phyloP scores from a whole-genome alignment of 2,888 invertebrate species.

The Pachycephus smyrnensis region DNA sequence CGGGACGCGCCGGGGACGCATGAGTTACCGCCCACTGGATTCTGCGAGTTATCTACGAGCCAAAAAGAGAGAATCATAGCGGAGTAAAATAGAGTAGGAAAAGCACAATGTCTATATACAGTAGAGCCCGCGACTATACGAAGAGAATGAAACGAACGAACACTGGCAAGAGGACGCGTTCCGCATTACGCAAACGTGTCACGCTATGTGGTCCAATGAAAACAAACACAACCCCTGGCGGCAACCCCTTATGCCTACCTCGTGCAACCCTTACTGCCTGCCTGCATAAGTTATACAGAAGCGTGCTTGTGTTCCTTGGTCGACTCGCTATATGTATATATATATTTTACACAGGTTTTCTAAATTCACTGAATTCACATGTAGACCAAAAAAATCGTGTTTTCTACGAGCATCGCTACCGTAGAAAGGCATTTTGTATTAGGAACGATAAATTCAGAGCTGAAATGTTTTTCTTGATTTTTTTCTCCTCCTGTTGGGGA shows the following conservation, averaged over 20 bases:
- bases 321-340: not conserved
- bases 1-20: slow-evolving; percentile 40
- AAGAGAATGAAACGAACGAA: slow-evolving; percentile 43
- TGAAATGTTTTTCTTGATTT: not conserved
- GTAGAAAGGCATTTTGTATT: not conserved
- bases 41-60: slow-evolving; percentile 30
- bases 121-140: not conserved
- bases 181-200: slow-evolving; percentile 66
- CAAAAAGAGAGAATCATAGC: not conserved
- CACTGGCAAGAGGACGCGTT: slow-evolving; percentile 42
- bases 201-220: slow-evolving; percentile 66
- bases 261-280: slow-evolving; percentile 43
- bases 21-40: slow-evolving; percentile 60
- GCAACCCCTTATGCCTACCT: slow-evolving; percentile 28
- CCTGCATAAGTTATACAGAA: slow-evolving; percentile 52
- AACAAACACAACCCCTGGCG: slow-evolving; percentile 61
- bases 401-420: not conserved
- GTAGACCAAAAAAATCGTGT: not conserved
- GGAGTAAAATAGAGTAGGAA: not conserved
- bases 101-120: not conserved
- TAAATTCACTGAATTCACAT: not conserved
- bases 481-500: not conserved
- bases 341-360: not conserved
- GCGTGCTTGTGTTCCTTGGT: not conserved
- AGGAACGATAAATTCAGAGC: not conserved